phyloP scores from a whole-genome alignment of 2,113 vertebrate genomes.

The Rhodinocichla rosea region DNA sequence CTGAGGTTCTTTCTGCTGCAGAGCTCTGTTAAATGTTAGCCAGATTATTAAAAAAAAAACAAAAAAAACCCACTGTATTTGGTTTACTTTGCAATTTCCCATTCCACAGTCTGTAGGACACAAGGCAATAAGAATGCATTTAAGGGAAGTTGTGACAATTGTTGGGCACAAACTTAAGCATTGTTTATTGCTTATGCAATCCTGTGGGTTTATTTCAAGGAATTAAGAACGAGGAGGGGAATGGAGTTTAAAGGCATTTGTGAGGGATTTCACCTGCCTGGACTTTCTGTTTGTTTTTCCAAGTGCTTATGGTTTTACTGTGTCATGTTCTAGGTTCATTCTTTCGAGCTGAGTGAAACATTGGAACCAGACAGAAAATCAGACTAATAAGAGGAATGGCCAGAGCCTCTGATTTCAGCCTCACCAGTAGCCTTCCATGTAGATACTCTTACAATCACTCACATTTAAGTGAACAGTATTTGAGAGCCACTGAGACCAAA shows the following conservation, averaged over 20 bases:
- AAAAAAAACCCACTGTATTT: neutral
- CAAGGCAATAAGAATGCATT: neutral
- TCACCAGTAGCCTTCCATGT: neutral
- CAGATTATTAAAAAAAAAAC: neutral
- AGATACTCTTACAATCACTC: neutral
- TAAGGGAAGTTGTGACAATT: neutral
- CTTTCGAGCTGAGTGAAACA: neutral
- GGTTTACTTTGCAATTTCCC: neutral
- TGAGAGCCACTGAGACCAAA: neutral
- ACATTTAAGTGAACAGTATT: neutral
- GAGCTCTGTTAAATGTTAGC: neutral
- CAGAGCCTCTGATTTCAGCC: neutral
- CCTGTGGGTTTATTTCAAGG: neutral
- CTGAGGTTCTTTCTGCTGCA: neutral
- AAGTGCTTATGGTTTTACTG: neutral
- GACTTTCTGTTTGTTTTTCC: neutral
- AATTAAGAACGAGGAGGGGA: fast-evolving
- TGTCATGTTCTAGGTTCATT: neutral
- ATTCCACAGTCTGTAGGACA: neutral
- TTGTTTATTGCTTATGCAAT: neutral
- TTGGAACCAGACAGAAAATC: neutral
- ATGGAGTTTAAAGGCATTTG: neutral
- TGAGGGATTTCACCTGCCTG: neutral
- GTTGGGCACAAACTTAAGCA: neutral
- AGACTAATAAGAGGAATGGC: neutral